Evolutionary conservation across 2,113 vertebrate species (phyloP), one percentile per base, ranked within the genome.

Genomic region (Poecilia latipinna): DNA sequence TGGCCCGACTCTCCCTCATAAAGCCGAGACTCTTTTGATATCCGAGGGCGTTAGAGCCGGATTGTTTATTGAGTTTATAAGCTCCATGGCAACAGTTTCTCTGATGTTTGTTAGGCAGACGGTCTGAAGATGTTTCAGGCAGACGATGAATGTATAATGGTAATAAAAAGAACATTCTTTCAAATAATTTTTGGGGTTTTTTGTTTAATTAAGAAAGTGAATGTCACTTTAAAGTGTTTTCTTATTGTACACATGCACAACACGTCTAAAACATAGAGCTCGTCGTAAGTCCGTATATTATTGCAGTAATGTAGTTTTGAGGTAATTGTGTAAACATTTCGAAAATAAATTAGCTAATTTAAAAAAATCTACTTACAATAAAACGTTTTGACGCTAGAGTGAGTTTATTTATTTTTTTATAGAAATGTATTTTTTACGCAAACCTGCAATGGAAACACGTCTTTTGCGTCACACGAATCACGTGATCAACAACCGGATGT

Each of bases 31-130:
- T 12, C 28, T 44, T 44, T 70, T 63, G 42, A 65, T 35, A 48
- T 63, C 51, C 67, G n/a, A 12, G 44, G 69, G 54, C 60, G 35
- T 84, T 62, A 80, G 72, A 80, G 17, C 57, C 60, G 13, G 68
- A 54, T 19, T 51, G 54, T 83, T 67, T 70, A 67, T 54, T 75
- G 82, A 75, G 48, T 69, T 48, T 42, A 22, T 8, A 22, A 39
- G 15, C 65, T 66, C 60, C 68, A 70, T 70, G 68, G 72, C 42
- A 57, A 70, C 29, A 2, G 5, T 68, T 72, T 63, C 68, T 44
- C 44, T 65, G 37, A 57, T 66, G 65, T 54, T 35, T 5, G 57
- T 69, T 66, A 70, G 44, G 74, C 54, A 67, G 17, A 28, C 0
- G 0, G 5, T 44, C n/a, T 48, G 29, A 48, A 13, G 39, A 57